These are phyloP conservation scores for Drosophila saltans DNA, from an alignment of 1,140 invertebrate species.

Conservation along the genomic window DNA sequence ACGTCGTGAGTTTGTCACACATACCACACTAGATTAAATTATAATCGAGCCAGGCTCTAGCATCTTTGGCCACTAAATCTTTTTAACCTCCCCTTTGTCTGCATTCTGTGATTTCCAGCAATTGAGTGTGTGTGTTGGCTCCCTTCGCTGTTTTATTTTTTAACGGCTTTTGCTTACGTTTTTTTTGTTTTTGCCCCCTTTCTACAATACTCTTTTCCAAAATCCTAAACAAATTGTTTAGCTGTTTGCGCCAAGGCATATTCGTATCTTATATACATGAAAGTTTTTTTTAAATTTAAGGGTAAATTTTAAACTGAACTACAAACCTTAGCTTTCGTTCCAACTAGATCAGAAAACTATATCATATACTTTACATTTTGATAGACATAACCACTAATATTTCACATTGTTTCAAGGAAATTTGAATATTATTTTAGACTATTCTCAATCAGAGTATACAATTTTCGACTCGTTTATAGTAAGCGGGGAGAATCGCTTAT, in stretches of 20 bases:
- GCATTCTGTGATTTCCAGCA: constrained; percentile 52
- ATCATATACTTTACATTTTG: too few species aligned
- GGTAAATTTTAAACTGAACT: too few species aligned
- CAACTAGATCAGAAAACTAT: too few species aligned
- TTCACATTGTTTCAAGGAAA: too few species aligned
- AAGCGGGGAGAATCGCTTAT: constrained; percentile 16
- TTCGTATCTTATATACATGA: too few species aligned
- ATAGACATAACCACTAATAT: too few species aligned
- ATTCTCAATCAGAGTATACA: neutral
- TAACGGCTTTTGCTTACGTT: neutral
- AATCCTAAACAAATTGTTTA: neutral
- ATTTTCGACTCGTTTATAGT: neutral
- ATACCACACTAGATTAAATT: constrained; percentile 80
- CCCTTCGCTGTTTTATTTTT: neutral
- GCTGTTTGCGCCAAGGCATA: too few species aligned
- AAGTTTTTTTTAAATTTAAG: too few species aligned
- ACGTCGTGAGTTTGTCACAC: constrained; percentile 72
- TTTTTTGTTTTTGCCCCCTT: neutral
- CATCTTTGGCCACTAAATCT: constrained; percentile 54
- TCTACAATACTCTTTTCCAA: neutral
- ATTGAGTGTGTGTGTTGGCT: constrained; percentile 73
- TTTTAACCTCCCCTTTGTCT: neutral
- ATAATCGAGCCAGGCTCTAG: constrained; percentile 64
- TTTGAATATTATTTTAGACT: too few species aligned
- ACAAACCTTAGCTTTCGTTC: too few species aligned